A percentile compares a stretch with the other conserved stretches of the same genome.
phyloP scores from a whole-genome alignment of 2,797 vertebrate species.

The Molossus alvarezi region DNA sequence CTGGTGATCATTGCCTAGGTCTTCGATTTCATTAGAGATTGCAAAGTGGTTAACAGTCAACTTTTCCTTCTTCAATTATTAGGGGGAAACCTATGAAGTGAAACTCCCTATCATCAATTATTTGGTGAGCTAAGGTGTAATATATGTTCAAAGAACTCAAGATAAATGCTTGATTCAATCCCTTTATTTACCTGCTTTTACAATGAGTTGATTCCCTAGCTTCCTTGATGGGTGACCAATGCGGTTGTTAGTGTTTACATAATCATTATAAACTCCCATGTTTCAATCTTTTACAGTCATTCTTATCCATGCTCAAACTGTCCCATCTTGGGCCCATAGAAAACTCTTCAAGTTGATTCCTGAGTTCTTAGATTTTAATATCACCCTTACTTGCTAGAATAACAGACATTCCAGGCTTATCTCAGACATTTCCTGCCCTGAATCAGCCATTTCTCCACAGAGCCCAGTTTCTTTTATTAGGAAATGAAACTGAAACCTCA shows the following conservation, averaged over 20 bases:
- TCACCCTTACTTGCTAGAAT: background rate
- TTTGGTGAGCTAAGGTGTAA: constrained; percentile 54
- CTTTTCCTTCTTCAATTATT: background rate
- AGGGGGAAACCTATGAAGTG: constrained; percentile 53
- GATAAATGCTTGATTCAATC: constrained; percentile 33
- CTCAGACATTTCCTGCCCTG: background rate
- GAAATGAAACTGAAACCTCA: constrained; percentile 44
- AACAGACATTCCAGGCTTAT: constrained; percentile 19
- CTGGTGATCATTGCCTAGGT: constrained; percentile 42
- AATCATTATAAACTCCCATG: constrained; percentile 27
- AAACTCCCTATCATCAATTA: constrained; percentile 30
- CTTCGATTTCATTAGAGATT: constrained; percentile 46
- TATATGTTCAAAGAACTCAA: background rate
- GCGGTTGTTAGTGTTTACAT: background rate
- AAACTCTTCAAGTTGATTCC: constrained; percentile 49
- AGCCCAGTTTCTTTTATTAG: constrained; percentile 9
- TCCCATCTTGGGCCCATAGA: background rate
- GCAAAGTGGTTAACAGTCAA: constrained; percentile 25
- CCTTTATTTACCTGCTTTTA: constrained; percentile 36
- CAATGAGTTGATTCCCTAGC: constrained; percentile 33
- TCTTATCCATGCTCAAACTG: background rate
- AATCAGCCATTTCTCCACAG: constrained; percentile 7
- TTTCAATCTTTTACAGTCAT: constrained; percentile 12
- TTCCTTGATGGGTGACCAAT: background rate
- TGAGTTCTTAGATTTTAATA: constrained; percentile 42